Conservation (phyloP, 2,797 vertebrate species). For the Enoplosus armatus region DNA sequence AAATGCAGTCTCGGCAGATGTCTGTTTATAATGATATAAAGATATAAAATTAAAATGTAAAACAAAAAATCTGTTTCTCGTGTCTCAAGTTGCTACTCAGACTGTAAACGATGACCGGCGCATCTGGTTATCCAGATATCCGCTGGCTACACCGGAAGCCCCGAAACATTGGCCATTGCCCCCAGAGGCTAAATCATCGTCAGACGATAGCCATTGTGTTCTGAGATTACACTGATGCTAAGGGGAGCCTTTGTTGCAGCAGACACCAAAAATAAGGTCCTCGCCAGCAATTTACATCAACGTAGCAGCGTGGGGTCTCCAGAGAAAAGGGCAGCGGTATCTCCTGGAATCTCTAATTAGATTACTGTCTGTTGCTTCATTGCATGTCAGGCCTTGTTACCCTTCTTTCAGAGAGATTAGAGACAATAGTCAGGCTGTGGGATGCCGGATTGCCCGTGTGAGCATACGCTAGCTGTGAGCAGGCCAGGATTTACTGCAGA, state of each 20-base stretch:
- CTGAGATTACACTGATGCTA: conserved; percentile 37
- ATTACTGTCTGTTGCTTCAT: conserved; percentile 88
- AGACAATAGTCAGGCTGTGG: conserved; percentile 81
- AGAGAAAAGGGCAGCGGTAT: conserved; percentile 80
- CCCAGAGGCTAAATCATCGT: no score
- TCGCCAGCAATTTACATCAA: conserved; percentile 84
- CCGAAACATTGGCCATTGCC: no score
- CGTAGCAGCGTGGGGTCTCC: conserved; percentile 76
- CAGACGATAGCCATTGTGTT: no score
- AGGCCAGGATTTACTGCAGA: conserved; percentile 56
- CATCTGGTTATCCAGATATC: no score
- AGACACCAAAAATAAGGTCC: conserved; percentile 84
- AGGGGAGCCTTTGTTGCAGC: conserved; percentile 74
- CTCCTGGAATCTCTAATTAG: conserved; percentile 89
- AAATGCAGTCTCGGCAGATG: no score
- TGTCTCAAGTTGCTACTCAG: no score
- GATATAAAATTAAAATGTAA: no score
- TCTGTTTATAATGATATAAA: no score
- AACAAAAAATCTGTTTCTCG: no score
- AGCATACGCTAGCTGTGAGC: conserved; percentile 60
- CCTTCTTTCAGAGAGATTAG: conserved; percentile 84
- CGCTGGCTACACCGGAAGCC: no score
- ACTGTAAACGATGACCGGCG: no score
- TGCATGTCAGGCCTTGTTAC: conserved; percentile 87
- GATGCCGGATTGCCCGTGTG: conserved; percentile 55